Base-by-base conservation (phyloP, 2,888 invertebrate species). In the Girardia tigrina region DNA sequence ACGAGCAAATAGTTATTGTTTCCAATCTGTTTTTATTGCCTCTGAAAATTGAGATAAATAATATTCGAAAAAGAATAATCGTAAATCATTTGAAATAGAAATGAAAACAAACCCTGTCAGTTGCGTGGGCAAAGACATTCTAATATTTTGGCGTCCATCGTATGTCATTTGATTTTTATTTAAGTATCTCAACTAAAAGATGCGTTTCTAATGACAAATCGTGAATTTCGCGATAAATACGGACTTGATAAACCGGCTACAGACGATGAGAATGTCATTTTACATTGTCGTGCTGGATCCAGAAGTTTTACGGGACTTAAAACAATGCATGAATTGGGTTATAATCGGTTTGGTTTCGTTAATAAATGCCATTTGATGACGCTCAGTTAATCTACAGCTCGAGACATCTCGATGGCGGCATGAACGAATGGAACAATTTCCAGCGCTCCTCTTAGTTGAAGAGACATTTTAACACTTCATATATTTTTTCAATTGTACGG, bases 371-470 rank as follows among this genome's bases (percentile, higher is more conserved):
- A n/a, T 56, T 8, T 56, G 56, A 56, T 12, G 4, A 12, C 8
- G 16, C 23, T 56, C 8, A 56, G n/a, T 56, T n/a, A 16, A 56
- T 6, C 23, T 56, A 20, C 23, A 56, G 56, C n/a, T 56, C 56
- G n/a, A 56, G 56, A 16, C 56, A 56, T 56, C 56, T 56, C n/a
- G 56, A 56, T 56, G 56, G 56, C n/a, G 56, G 56, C 6, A 56
- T 56, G 20, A 56, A 56, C n/a, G 56, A 56, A 20, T 56, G 56
- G 56, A n/a, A n/a, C n/a, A n/a, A n/a, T n/a, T n/a, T n/a, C n/a
- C n/a, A n/a, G n/a, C n/a, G n/a, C n/a, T n/a, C n/a, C n/a, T n/a
- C n/a, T n/a, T n/a, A n/a, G n/a, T n/a, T n/a, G n/a, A n/a, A n/a
- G n/a, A n/a, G n/a, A n/a, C n/a, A n/a, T n/a, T n/a, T n/a, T n/a